Conservation (phyloP, 2,113 vertebrate species). For the Cephalopterus ornatus region DNA sequence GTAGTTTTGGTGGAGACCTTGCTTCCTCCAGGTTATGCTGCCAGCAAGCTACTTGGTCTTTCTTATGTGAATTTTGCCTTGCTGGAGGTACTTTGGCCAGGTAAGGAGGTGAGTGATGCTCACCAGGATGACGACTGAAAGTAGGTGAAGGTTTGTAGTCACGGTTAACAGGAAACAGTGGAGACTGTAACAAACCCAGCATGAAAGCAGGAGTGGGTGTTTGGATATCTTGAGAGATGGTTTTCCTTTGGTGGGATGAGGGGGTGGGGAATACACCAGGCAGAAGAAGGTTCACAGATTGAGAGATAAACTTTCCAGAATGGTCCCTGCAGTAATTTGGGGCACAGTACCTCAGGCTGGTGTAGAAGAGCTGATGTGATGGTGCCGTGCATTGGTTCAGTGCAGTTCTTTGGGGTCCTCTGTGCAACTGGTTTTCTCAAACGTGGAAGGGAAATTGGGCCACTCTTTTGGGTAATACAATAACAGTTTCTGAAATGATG, state of each 20-base stretch:
- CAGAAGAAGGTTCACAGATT: background rate
- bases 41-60: background rate
- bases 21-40: background rate
- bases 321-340: background rate
- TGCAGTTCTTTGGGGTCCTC: background rate
- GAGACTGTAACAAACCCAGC: slow-evolving; percentile 62
- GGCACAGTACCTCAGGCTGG: background rate
- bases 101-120: background rate
- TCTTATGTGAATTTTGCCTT: background rate
- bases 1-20: background rate
- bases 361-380: background rate
- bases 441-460: background rate
- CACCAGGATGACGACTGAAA: background rate
- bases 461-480: background rate
- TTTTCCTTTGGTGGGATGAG: slow-evolving; percentile 62
- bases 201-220: slow-evolving; percentile 59
- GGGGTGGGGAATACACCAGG: slow-evolving; percentile 65
- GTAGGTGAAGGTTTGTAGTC: slow-evolving; percentile 29
- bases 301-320: slow-evolving; percentile 44
- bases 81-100: background rate
- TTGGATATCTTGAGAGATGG: slow-evolving; percentile 64
- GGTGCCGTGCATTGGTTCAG: background rate
- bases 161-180: slow-evolving; percentile 39
- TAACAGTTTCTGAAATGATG: background rate
- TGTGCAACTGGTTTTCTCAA: background rate